These are phyloP conservation scores for Trachymyrmex septentrionalis DNA, from an alignment of 1,140 invertebrate species.

Conservation along the genomic window DNA sequence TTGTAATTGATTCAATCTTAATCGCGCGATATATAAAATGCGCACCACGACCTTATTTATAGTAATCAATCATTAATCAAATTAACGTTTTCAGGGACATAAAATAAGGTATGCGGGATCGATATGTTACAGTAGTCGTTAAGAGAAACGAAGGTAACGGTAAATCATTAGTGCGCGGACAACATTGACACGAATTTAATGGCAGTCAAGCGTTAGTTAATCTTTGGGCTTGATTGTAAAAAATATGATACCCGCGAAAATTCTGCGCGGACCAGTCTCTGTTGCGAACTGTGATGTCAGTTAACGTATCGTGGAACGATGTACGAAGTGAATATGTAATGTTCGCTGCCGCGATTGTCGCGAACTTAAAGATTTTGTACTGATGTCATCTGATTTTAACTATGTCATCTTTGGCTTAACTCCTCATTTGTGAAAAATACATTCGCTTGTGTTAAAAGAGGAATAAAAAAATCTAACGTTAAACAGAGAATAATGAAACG, in stretches of 20 bases:
- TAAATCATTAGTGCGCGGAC: conserved; percentile 43
- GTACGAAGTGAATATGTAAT: neutral
- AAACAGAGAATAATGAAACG: neutral
- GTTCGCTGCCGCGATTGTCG: conserved; percentile 72
- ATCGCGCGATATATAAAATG: neutral
- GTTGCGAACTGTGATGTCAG: conserved; percentile 49
- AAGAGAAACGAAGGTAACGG: conserved; percentile 45
- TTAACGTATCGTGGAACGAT: neutral
- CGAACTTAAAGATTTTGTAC: conserved; percentile 77
- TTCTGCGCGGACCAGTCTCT: conserved; percentile 30
- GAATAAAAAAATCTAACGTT: neutral
- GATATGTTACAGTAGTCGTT: conserved; percentile 13
- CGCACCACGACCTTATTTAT: neutral
- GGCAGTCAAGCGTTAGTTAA: conserved; percentile 55
- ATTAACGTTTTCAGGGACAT: conserved; percentile 4
- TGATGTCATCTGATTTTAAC: conserved; percentile 76
- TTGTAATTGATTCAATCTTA: neutral
- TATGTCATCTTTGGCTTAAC: conserved; percentile 50
- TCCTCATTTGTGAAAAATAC: neutral
- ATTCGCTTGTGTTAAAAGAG: neutral
- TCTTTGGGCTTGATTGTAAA: neutral
- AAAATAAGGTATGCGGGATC: conserved; percentile 22
- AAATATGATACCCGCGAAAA: conserved; percentile 34
- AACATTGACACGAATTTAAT: conserved; percentile 65
- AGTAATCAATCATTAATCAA: conserved; percentile 17